Conservation (phyloP, 2,888 invertebrate genomes). For the Hirtodrosophila alboralis region DNA sequence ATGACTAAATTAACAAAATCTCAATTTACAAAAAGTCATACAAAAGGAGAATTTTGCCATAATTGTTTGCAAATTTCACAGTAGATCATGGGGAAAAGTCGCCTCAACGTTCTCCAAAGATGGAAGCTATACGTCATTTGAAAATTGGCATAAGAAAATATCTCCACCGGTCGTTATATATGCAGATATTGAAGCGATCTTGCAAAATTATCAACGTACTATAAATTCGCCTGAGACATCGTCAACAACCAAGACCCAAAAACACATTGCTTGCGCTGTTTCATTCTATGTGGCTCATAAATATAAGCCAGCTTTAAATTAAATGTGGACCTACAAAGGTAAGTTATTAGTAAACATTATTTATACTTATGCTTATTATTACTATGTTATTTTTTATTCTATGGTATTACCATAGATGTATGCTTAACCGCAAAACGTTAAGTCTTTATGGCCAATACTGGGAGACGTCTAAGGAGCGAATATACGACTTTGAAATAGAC, state of each 20-base stretch:
- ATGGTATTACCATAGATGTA: too few relatives aligned
- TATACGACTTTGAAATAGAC: background rate
- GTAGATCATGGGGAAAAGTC: background rate
- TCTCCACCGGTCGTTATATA: constrained; percentile 2
- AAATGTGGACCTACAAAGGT: constrained; percentile 2
- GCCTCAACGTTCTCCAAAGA: background rate
- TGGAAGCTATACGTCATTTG: background rate
- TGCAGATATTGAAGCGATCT: background rate
- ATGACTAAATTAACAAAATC: background rate
- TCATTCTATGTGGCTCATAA: background rate
- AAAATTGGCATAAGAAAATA: background rate
- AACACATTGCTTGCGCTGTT: background rate
- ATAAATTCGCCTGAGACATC: background rate
- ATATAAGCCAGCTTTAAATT: background rate
- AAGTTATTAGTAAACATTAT: background rate
- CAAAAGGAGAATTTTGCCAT: background rate
- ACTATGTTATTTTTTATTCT: too few relatives aligned
- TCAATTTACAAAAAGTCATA: background rate
- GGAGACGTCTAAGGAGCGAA: background rate
- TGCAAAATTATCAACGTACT: background rate
- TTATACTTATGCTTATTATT: too few relatives aligned
- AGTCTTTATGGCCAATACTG: background rate
- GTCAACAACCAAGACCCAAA: background rate
- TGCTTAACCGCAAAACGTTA: too few relatives aligned
- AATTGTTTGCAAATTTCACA: background rate